phyloP scores from a whole-genome alignment of 2,888 invertebrate species.

The Ceraclea dissimilis region DNA sequence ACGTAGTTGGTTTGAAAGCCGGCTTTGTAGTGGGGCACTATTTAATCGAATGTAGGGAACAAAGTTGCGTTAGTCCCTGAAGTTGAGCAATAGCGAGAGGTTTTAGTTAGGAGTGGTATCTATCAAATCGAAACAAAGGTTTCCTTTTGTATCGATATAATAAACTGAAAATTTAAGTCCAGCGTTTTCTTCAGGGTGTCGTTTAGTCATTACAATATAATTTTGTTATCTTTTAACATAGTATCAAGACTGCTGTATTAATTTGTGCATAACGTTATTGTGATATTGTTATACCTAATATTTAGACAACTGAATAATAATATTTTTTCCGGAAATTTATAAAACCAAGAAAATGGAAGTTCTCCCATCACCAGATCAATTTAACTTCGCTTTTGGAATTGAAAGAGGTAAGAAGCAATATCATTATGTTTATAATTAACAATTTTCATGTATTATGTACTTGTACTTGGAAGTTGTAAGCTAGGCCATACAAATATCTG shows the following conservation, averaged over 20 bases:
- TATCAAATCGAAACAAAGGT: conserved; percentile 28
- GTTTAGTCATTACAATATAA: conserved; percentile 27
- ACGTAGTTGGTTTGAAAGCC: conserved; percentile 35
- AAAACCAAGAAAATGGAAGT: conserved; percentile 62
- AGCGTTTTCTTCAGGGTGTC: conserved; percentile 1
- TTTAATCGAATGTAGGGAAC: conserved; percentile 36
- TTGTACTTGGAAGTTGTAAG: too few species aligned
- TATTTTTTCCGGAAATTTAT: conserved; percentile 42
- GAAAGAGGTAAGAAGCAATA: conserved; percentile 61
- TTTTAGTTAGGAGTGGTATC: conserved; percentile 35
- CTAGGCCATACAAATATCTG: too few species aligned
- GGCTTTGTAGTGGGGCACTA: conserved; percentile 39
- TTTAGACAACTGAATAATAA: neutral
- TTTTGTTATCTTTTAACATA: conserved; percentile 29
- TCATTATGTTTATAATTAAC: conserved; percentile 29
- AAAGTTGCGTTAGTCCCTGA: conserved; percentile 46
- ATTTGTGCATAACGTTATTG: conserved; percentile 44
- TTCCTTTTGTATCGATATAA: conserved; percentile 15
- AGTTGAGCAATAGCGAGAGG: conserved; percentile 28
- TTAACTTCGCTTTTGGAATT: conserved; percentile 68
- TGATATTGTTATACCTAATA: conserved; percentile 32
- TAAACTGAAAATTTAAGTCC: neutral
- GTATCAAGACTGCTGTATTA: conserved; percentile 27
- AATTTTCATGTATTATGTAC: conserved; percentile 2
- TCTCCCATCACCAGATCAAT: conserved; percentile 62